Conservation (phyloP, 2,113 vertebrate species). For the Sinocyclocheilus maitianheensis region DNA sequence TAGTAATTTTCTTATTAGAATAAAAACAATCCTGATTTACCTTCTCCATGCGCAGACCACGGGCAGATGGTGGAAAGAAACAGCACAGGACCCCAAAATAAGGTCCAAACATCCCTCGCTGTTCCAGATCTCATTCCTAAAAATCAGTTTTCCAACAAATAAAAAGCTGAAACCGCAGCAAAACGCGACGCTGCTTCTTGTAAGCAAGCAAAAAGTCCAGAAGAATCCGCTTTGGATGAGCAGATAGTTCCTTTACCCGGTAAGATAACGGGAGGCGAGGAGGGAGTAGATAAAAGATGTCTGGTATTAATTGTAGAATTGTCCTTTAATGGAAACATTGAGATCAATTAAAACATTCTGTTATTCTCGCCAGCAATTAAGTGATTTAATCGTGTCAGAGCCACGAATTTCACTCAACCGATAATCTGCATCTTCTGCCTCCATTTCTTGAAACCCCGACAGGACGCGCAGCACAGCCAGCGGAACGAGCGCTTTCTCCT, state of each 20-base stretch:
- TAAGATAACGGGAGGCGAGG: slow-evolving; percentile 30
- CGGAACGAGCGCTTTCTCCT: slow-evolving; percentile 19
- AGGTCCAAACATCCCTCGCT: slow-evolving; percentile 84
- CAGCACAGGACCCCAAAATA: slow-evolving; percentile 85
- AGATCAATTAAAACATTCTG: slow-evolving; percentile 58
- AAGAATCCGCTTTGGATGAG: slow-evolving; percentile 39
- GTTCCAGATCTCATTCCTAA: slow-evolving; percentile 86
- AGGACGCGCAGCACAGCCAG: slow-evolving; percentile 54
- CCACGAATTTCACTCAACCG: slow-evolving; percentile 67
- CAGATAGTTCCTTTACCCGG: slow-evolving; percentile 36
- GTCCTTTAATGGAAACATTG: slow-evolving; percentile 13
- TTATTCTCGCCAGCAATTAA: slow-evolving; percentile 69
- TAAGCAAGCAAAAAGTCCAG: neutral
- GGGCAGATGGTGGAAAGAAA: slow-evolving; percentile 79
- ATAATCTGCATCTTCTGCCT: slow-evolving; percentile 81
- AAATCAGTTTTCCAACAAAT: slow-evolving; percentile 69
- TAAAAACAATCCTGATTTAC: slow-evolving; percentile 77
- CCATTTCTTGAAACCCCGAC: slow-evolving; percentile 76
- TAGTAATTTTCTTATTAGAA: neutral
- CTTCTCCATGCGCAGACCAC: slow-evolving; percentile 84
- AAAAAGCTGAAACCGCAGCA: slow-evolving; percentile 31
- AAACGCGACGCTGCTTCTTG: slow-evolving; percentile 8
- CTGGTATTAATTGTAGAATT: neutral
- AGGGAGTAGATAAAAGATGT: slow-evolving; percentile 13
- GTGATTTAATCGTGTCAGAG: slow-evolving; percentile 57